Evolutionary conservation across 2,888 invertebrate species (phyloP), one percentile per base, ranked within the genome.

Genomic region (Hipparchia sbordonii): DNA sequence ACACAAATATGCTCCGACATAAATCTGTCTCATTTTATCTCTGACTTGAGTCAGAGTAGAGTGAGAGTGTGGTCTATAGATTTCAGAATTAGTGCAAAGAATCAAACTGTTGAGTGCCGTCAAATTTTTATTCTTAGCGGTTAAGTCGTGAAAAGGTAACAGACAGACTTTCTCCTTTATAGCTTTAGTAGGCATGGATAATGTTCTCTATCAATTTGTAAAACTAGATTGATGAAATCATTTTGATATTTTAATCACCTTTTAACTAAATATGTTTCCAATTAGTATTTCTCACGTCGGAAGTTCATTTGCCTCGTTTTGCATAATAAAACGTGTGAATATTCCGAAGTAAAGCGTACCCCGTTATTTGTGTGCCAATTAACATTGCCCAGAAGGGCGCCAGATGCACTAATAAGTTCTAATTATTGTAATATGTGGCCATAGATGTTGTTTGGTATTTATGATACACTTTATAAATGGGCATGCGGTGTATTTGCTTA

Each of bases 251-350:
- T 48, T 48, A n/a, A 46, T 61, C 57, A 74, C 6, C 45, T 61
- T 23, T 54, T 56, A 33, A 13, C 57, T 59, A 57, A 67, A 67
- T 70, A 57, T 51, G 62, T 67, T 60, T 13, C 63, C 57, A 73
- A 76, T 73, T 72, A 67, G 56, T 70, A 69, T 71, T 68, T 76
- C 77, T 78, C 76, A 76, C 75, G 72, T 77, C 67, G 67, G 60
- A 71, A 73, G 73, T 77, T 76, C 78, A 72, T 78, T 79, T 77
- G 76, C 75, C 77, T 76, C 72, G 56, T 73, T 71, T 70, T 68
- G 71, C 56, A 72, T 76, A 69, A 71, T 74, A 70, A 77, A 75
- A 77, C 72, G 77, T 78, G 77, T 77, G 74, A 77, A 77, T 73
- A 74, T 73, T 63, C 72, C 72, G 54, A 74, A 73, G 65, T 62